These are phyloP conservation scores for Lepidochrysops patricia DNA, from an alignment of 2,888 invertebrate species.

Conservation along the genomic window DNA sequence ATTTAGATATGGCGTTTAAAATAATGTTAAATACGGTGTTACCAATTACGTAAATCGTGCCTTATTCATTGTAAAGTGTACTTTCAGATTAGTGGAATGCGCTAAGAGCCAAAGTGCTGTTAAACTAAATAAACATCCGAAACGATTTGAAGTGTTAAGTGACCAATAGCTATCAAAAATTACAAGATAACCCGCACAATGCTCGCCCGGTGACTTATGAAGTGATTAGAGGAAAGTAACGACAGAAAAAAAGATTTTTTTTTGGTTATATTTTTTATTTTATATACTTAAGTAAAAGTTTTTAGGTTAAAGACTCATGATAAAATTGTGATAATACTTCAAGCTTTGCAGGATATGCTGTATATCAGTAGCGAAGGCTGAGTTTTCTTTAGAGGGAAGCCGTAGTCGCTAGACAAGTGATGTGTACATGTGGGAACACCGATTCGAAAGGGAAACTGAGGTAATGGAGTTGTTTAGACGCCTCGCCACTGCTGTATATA, in stretches of 20 bases:
- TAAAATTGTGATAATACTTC: too few relatives aligned
- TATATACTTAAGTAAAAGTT: too few relatives aligned
- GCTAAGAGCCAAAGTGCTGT: slow-evolving; percentile 55
- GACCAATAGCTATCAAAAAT: slow-evolving; percentile 71
- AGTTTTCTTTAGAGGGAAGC: too few relatives aligned
- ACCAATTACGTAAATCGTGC: slow-evolving; percentile 59
- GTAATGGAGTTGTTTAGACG: too few relatives aligned
- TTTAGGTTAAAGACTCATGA: too few relatives aligned
- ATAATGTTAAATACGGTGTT: slow-evolving; percentile 13
- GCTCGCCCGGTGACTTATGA: slow-evolving; percentile 65
- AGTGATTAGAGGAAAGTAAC: slow-evolving; percentile 57
- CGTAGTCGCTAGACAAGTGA: too few relatives aligned
- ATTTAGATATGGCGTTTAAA: background rate
- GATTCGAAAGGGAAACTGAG: too few relatives aligned
- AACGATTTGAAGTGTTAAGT: slow-evolving; percentile 72
- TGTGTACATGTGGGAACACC: too few relatives aligned
- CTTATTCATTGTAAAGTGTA: slow-evolving; percentile 68
- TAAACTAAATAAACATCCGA: slow-evolving; percentile 67
- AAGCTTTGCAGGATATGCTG: too few relatives aligned
- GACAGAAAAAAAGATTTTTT: slow-evolving; percentile 33
- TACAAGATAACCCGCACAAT: slow-evolving; percentile 66
- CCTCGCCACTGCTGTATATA: background rate
- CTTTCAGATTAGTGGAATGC: slow-evolving; percentile 68
- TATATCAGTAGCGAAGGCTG: too few relatives aligned
- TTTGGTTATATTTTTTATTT: background rate